Percentiles rank a stretch among this genome's conserved stretches.
Evolutionary conservation across 2,888 invertebrate genomes (phyloP).

Genomic region (Polyploca ridens): DNA sequence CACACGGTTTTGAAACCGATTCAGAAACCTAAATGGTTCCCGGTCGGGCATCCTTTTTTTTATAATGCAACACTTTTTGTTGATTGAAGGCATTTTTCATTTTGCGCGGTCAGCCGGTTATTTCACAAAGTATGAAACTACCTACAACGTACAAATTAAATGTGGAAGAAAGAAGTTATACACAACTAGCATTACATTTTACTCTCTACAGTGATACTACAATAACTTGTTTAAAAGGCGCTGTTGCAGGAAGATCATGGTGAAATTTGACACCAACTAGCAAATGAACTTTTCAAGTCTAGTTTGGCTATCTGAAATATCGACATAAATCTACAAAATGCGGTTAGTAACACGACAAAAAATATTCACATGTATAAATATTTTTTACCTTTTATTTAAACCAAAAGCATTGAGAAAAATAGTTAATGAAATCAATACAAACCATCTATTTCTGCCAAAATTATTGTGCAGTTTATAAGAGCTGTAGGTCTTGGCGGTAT

Average conservation of each 20-base stretch:
- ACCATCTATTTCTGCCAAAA: no score
- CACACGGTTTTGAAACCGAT: no score
- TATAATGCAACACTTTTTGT: neutral
- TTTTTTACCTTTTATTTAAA: neutral
- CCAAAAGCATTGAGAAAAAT: no score
- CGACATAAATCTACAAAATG: neutral
- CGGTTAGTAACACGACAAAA: neutral
- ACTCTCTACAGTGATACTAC: neutral
- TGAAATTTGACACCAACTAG: neutral
- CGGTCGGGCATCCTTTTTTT: no score
- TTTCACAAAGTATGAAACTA: neutral
- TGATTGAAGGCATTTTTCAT: neutral
- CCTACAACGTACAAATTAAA: neutral
- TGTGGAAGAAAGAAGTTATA: neutral
- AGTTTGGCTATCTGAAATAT: neutral
- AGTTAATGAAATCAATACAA: no score
- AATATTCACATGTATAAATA: no score
- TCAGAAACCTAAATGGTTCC: no score
- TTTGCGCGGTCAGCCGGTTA: neutral
- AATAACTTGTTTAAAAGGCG: neutral
- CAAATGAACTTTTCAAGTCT: neutral
- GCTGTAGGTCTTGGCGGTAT: no score
- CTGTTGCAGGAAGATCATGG: neutral
- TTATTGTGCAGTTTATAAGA: no score
- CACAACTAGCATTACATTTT: no score